These are phyloP conservation scores for Stenolophus ochropezus DNA, from an alignment of 2,888 invertebrate genomes.

Conservation along the genomic window DNA sequence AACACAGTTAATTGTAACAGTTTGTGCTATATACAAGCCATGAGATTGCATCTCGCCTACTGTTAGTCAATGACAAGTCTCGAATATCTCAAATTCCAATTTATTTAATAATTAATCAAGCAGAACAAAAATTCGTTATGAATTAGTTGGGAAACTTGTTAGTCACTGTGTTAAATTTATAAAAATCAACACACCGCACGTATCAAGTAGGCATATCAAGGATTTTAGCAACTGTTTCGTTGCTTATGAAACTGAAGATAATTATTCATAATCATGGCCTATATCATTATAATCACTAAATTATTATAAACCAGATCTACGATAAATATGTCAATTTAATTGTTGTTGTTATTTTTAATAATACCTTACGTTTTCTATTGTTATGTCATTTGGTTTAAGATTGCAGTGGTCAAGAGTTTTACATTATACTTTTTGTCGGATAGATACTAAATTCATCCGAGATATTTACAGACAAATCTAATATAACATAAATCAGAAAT, in stretches of 20 bases:
- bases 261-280: not conserved
- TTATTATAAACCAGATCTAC: not conserved
- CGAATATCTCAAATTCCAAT: constrained; percentile 52
- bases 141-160: constrained; percentile 43
- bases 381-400: no score
- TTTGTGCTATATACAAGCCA: not conserved
- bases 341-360: not conserved
- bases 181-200: constrained; percentile 26
- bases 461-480: no score
- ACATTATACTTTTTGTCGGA: no score
- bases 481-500: no score
- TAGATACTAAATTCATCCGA: no score
- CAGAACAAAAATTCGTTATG: constrained; percentile 43
- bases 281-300: not conserved
- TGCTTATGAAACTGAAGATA: constrained; percentile 9
- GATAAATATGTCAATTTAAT: not conserved
- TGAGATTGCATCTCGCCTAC: not conserved
- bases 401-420: no score
- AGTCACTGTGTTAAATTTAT: constrained; percentile 46
- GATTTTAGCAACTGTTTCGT: constrained; percentile 46
- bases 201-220: constrained; percentile 54
- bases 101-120: constrained; percentile 51
- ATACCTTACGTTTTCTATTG: not conserved
- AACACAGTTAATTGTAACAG: constrained; percentile 8
- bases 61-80: constrained; percentile 38